A percentile compares a stretch with the other conserved stretches of the same genome.
Conservation (phyloP, 2,113 vertebrate genomes). For the Erythrocercus mccallii region DNA sequence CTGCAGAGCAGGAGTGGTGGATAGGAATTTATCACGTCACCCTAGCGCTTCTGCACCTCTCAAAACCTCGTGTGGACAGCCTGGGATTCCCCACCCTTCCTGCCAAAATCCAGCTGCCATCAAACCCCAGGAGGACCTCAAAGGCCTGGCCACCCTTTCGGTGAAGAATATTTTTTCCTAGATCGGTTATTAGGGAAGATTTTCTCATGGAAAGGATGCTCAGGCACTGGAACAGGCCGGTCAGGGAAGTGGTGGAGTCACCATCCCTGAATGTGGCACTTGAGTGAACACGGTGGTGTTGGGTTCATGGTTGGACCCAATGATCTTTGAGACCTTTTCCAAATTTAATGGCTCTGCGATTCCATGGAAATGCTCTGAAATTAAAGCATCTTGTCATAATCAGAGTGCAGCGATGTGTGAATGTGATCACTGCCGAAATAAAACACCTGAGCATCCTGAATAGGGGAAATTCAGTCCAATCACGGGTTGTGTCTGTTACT, state of each 20-base stretch:
- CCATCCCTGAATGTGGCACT: not conserved
- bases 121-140: not conserved
- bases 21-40: not conserved
- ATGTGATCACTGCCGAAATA: not conserved
- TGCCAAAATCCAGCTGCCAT: not conserved
- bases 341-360: rapidly evolving
- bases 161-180: not conserved
- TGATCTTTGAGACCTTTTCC: not conserved
- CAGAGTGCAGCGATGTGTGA: not conserved
- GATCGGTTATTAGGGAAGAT: too few species aligned
- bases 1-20: not conserved
- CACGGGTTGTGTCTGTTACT: not conserved
- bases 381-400: rapidly evolving
- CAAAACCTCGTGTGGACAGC: rapidly evolving
- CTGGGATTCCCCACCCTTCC: not conserved
- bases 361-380: not conserved
- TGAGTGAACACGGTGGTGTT: rapidly evolving
- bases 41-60: not conserved
- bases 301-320: not conserved
- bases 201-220: not conserved
- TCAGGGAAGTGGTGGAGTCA: not conserved
- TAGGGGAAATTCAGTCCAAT: not conserved
- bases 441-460: not conserved
- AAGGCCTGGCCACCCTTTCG: not conserved
- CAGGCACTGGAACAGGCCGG: rapidly evolving